phyloP scores from a whole-genome alignment of 2,888 invertebrate genomes.

The Callosobruchus maculatus region DNA sequence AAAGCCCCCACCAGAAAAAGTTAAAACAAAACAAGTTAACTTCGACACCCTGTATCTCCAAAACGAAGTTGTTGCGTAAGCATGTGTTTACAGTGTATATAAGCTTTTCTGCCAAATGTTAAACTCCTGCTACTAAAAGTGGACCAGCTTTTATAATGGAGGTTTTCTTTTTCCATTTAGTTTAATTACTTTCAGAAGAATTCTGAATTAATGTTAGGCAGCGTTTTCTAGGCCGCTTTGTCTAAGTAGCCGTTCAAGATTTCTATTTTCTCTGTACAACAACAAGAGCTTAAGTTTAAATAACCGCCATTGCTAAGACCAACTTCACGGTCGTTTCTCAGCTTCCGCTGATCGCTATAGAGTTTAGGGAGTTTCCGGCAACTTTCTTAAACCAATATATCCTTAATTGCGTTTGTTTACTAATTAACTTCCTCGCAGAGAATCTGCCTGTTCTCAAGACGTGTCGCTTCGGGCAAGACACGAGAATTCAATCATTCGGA shows the following conservation, averaged over 20 bases:
- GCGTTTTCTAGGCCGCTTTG: not conserved
- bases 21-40: too few relatives aligned
- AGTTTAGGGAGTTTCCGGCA: not conserved
- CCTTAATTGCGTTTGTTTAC: not conserved
- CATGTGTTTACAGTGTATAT: too few relatives aligned
- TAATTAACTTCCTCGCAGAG: not conserved
- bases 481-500: slow-evolving; percentile 11
- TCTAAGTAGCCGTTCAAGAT: not conserved
- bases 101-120: too few relatives aligned
- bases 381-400: not conserved
- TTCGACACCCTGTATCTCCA: too few relatives aligned
- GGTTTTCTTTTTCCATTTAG: too few relatives aligned
- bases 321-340: not conserved
- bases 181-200: too few relatives aligned
- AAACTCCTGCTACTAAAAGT: too few relatives aligned
- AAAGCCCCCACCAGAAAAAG: too few relatives aligned
- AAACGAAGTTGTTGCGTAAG: too few relatives aligned
- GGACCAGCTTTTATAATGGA: too few relatives aligned
- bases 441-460: not conserved
- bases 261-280: not conserved
- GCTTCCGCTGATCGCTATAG: not conserved
- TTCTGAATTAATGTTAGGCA: too few relatives aligned
- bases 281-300: not conserved
- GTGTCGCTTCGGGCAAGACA: not conserved
- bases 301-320: not conserved